Percentiles rank a stretch among this genome's conserved stretches.
phyloP scores from a whole-genome alignment of 1,140 invertebrate species.

The Pseudobourletiella spinata region DNA sequence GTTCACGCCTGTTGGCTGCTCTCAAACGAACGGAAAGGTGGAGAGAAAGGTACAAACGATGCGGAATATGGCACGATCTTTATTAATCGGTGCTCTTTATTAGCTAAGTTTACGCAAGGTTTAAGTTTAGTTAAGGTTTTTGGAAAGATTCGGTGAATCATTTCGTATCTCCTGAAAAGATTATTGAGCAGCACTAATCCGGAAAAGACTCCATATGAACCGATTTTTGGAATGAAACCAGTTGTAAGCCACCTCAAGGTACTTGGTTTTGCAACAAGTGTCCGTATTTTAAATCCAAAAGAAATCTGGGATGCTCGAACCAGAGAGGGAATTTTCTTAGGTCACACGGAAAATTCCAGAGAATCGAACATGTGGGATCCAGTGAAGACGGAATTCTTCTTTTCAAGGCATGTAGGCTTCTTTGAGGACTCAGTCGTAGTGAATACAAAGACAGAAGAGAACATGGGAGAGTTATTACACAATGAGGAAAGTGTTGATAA shows the following conservation, averaged over 20 bases:
- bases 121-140: no score
- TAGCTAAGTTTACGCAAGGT: no score
- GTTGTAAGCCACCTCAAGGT: constrained; percentile 3
- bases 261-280: constrained; percentile 17
- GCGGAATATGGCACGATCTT: no score
- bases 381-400: not conserved
- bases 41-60: no score
- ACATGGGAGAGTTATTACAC: not conserved
- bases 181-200: constrained; percentile 10
- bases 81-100: no score
- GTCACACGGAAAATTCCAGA: not conserved
- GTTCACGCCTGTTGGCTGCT: no score
- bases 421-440: not conserved
- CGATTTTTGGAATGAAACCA: constrained; percentile 6
- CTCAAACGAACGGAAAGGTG: no score
- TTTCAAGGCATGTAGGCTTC: not conserved
- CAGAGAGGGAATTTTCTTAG: constrained; percentile 8
- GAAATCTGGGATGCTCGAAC: not conserved
- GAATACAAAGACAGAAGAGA: not conserved
- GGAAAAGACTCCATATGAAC: constrained; percentile 19
- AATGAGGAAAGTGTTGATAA: not conserved
- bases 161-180: no score
- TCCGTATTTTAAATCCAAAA: not conserved
- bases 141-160: no score
- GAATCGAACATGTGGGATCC: not conserved